Evolutionary conservation across 1,140 invertebrate genomes (phyloP), one percentile per base, ranked within the genome.

Genomic region (Papilio dardanus): DNA sequence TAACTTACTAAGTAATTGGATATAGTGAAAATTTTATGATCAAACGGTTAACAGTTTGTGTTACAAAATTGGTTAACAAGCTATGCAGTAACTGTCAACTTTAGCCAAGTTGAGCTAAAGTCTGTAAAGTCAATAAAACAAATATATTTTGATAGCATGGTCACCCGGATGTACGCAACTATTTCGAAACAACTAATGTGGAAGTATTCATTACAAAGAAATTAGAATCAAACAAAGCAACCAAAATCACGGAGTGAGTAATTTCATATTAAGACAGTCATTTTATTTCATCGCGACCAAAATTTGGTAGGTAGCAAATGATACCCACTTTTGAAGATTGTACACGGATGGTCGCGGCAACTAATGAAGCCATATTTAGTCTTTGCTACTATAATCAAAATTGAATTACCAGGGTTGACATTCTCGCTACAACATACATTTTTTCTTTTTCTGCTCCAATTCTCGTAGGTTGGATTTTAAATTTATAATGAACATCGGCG

Each of bases 311-410:
- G 81, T 79, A 84, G 85, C 73, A 92, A 93, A 93, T 93, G 89
- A 92, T 90, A 92, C 80, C 86, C 88, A 91, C 85, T 92, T 83
- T 82, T 85, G 86, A 91, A 85, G 90, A 93, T 93, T 91, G 89
- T 92, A 87, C 74, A 85, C 87, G 90, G 90, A 89, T 90, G 88
- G 88, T 81, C 89, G 89, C 82, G 74, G 86, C 86, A 50, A 33
- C 79, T 93, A 93, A 93, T 93, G 90, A 88, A 91, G 84, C 87
- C 83, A 77, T 92, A 92, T 92, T 93, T 91, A 89, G 81, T 83
- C 85, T 87, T 91, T 92, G 86, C 86, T 92, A 87, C 92, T 93
- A 93, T 92, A 92, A 93, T 93, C 92, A 93, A 93, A 93, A 92
- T 92, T 92, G 87, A 92, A 93, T 93, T 93, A 93, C 87, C 84